Evolutionary conservation across 92 coral and sea anemone species (phyloP).

Genomic region (Siderastrea siderea): DNA sequence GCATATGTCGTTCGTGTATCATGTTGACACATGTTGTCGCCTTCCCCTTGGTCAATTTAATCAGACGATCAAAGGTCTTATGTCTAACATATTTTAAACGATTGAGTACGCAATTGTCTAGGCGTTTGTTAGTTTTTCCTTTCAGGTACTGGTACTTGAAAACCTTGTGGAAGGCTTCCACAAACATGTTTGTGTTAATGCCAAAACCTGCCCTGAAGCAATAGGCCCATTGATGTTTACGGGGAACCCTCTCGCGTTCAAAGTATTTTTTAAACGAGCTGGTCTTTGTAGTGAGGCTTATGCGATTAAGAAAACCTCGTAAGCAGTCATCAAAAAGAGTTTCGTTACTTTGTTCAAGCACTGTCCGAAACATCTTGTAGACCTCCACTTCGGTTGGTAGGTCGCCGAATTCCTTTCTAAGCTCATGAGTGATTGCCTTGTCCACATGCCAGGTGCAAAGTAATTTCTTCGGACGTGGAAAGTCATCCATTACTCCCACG

Average conservation of each 20-base stretch:
- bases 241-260: slow-evolving; percentile 58
- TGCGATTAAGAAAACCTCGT: slow-evolving; percentile 8
- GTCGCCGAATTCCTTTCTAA: slow-evolving; percentile 41
- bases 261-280: slow-evolving; percentile 54
- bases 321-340: slow-evolving; percentile 43
- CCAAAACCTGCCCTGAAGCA: slow-evolving; percentile 68
- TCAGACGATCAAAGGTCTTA: slow-evolving; percentile 64
- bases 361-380: slow-evolving; percentile 66
- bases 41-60: slow-evolving; percentile 73
- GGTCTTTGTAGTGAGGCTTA: slow-evolving; percentile 25
- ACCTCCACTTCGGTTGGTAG: slow-evolving; percentile 19
- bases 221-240: slow-evolving; percentile 68
- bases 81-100: slow-evolving; percentile 62
- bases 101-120: slow-evolving; percentile 60
- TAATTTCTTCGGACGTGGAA: slow-evolving; percentile 55
- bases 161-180: slow-evolving; percentile 78
- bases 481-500: slow-evolving; percentile 65
- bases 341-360: slow-evolving; percentile 53
- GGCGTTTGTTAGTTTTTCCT: slow-evolving; percentile 76
- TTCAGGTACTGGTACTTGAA: slow-evolving; percentile 73
- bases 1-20: slow-evolving; percentile 51
- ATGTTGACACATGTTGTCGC: slow-evolving; percentile 33
- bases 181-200: slow-evolving; percentile 79
- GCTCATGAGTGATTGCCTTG: slow-evolving; percentile 41
- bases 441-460: slow-evolving; percentile 72